A percentile compares a stretch with the other conserved stretches of the same genome.
Conservation (phyloP, 1,140 invertebrate genomes). For the Tetragnatha versicolor region DNA sequence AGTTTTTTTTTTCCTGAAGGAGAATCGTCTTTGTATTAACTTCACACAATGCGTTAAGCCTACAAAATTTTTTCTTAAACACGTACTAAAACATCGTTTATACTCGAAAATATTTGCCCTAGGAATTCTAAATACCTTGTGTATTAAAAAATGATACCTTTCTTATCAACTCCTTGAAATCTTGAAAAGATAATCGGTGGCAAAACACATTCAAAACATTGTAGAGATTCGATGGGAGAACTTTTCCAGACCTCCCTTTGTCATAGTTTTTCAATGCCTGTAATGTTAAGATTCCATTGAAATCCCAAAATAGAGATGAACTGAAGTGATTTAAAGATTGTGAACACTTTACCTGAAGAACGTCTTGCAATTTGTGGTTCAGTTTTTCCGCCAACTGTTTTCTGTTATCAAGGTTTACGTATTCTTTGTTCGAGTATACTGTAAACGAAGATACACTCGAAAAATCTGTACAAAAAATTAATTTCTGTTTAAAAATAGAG, state of each 20-base stretch:
- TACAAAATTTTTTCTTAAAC: no score
- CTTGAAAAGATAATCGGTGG: background rate
- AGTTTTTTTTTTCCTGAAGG: no score
- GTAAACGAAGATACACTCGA: conserved; percentile 12
- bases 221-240: conserved; percentile 16
- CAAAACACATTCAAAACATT: conserved; percentile 36
- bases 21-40: no score
- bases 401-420: background rate
- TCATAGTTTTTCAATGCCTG: conserved; percentile 15
- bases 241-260: background rate
- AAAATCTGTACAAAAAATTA: background rate
- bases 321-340: background rate
- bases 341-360: conserved; percentile 7
- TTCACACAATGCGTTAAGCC: no score
- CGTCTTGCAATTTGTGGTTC: background rate
- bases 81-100: no score
- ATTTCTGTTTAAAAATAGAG: background rate
- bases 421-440: background rate
- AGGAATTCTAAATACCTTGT: background rate
- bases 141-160: background rate
- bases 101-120: no score
- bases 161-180: conserved; percentile 4
- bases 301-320: background rate
- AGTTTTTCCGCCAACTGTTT: background rate
- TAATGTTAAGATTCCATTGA: background rate